Evolutionary conservation across 1,140 invertebrate species (phyloP), one percentile per base, ranked within the genome.

Genomic region (Solenopsis invicta): DNA sequence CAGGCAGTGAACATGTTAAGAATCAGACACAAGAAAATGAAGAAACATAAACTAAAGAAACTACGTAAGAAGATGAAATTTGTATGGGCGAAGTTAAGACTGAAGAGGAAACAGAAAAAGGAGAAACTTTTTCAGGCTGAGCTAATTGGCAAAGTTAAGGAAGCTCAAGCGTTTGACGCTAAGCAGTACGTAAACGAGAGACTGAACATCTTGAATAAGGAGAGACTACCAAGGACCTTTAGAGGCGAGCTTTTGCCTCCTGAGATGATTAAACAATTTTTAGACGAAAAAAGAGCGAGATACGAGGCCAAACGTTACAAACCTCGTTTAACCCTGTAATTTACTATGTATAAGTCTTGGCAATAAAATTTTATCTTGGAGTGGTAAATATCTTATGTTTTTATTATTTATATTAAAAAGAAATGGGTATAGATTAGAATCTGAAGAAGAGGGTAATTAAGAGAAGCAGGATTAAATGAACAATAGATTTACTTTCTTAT

Each of bases 21-120:
- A 0, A 98, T 98, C 64, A 96, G 98, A 59, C 96, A 96, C 64
- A 96, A 96, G 54, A 99, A 99, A 95, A 98, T 99, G 97, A 98
- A 97, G 92, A 98, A 97, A 91, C 98, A 98, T 91, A 98, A 98
- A 93, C 95, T 97, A 61, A 97, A 93, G 91, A 99, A 98, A 94
- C 93, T 98, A 41, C 96, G 97, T 78, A 98, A 97, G 92, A 96
- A 95, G 85, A 98, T 98, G 97, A 97, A 97, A 90, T 97, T 96
- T 94, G 95, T 96, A 64, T 97, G 97, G 96, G 96, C 96, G n/a
- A 98, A 97, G 92, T 94, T 96, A 41, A 96, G 96, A 85, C 96
- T 97, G 91, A 96, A 96, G 24, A 96, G 97, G 80, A 96, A 97
- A 89, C 94, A 97, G 67, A 95, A 96, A 69, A 98, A 97, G 92